Evolutionary conservation across 2,888 invertebrate species (phyloP).

Genomic region (Craniophora ligustri): DNA sequence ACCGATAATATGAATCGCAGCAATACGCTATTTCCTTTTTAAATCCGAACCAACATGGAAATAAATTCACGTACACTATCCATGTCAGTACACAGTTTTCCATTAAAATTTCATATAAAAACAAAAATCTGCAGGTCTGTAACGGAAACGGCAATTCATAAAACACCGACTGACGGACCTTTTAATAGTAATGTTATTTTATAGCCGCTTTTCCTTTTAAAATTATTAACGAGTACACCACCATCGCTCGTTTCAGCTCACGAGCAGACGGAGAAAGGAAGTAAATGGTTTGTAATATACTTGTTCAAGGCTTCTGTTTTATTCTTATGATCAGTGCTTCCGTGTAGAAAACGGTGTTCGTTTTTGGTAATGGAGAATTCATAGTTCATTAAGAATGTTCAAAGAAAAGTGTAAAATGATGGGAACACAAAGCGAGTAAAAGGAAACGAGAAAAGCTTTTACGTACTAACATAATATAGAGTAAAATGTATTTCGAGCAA

Average conservation of each 20-base stretch:
- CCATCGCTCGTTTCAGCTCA: slow-evolving; percentile 36
- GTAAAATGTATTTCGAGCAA: neutral
- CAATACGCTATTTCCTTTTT: slow-evolving; percentile 39
- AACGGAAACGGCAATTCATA: slow-evolving; percentile 51
- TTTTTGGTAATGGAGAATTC: slow-evolving; percentile 5
- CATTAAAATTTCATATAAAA: slow-evolving; percentile 39
- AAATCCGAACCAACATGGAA: slow-evolving; percentile 26
- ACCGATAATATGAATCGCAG: slow-evolving; percentile 41
- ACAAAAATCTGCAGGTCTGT: slow-evolving; percentile 34
- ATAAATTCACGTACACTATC: slow-evolving; percentile 34
- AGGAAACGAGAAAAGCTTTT: neutral
- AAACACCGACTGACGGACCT: slow-evolving; percentile 52
- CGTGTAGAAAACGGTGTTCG: slow-evolving; percentile 10
- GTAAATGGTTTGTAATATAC: slow-evolving; percentile 45
- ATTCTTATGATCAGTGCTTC: slow-evolving; percentile 25
- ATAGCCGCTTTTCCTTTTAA: slow-evolving; percentile 51
- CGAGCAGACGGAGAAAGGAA: slow-evolving; percentile 20
- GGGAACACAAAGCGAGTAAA: neutral
- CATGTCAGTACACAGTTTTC: slow-evolving; percentile 16
- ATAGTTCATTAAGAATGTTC: slow-evolving; percentile 7
- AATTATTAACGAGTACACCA: slow-evolving; percentile 57
- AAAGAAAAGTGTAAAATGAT: neutral
- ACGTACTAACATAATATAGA: neutral
- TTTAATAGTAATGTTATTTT: slow-evolving; percentile 64
- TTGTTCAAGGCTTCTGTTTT: slow-evolving; percentile 27